phyloP scores from a whole-genome alignment of 1,140 invertebrate species.

The Ganaspis sp. region DNA sequence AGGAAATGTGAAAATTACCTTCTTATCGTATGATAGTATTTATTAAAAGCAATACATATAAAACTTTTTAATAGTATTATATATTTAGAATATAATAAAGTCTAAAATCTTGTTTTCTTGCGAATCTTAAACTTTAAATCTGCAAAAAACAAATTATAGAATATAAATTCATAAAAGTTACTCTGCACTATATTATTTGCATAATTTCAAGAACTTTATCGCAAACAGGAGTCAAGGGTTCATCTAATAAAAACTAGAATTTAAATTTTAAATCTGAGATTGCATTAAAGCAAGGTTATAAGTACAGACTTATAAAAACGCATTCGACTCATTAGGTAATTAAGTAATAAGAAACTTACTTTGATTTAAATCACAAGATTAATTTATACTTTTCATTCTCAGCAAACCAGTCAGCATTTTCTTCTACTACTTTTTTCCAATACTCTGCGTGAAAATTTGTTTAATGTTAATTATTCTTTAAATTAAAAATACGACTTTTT shows the following conservation, averaged over 20 bases:
- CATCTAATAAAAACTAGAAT: constrained; percentile 1
- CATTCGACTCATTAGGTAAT: neutral
- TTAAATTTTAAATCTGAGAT: constrained; percentile 10
- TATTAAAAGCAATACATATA: too few species aligned
- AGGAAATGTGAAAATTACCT: neutral
- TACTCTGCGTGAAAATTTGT: constrained; percentile 67
- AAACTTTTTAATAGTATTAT: neutral
- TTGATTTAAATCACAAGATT: constrained; percentile 30
- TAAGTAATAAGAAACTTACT: constrained; percentile 1
- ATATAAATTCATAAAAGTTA: neutral
- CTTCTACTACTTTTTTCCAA: constrained; percentile 76
- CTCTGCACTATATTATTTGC: neutral
- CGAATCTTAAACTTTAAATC: neutral
- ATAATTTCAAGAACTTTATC: constrained; percentile 3
- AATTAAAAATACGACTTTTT: neutral
- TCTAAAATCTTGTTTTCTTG: neutral
- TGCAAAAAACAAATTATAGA: neutral
- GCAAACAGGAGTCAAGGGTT: constrained; percentile 2
- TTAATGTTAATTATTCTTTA: constrained; percentile 20
- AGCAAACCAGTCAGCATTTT: constrained; percentile 77
- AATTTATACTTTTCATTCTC: constrained; percentile 78
- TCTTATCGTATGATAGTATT: too few species aligned
- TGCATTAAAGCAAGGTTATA: neutral
- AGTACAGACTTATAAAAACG: neutral
- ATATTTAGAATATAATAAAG: neutral